These are phyloP conservation scores for Zaprionus kolodkinae DNA, from an alignment of 1,140 invertebrate genomes.

Conservation along the genomic window DNA sequence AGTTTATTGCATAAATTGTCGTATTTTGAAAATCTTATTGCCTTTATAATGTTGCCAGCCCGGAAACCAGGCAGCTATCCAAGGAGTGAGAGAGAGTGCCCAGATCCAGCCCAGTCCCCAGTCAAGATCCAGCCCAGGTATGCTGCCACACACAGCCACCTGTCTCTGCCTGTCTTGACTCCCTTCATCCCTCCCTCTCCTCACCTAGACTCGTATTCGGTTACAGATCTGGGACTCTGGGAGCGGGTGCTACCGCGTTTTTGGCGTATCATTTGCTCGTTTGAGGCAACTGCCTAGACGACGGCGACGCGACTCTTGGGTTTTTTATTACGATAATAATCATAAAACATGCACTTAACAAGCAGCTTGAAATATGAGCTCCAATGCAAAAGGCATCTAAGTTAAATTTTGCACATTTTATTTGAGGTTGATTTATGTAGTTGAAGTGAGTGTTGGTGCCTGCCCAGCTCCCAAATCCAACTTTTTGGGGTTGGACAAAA, in stretches of 20 bases:
- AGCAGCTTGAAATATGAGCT: constrained; percentile 81
- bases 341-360: constrained; percentile 83
- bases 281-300: constrained; percentile 48
- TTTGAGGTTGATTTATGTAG: constrained; percentile 70
- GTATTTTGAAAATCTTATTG: constrained; percentile 83
- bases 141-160: constrained; percentile 17
- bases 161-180: neutral
- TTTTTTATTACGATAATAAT: constrained; percentile 83
- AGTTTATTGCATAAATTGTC: constrained; percentile 83
- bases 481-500: constrained; percentile 10
- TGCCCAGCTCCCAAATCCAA: neutral
- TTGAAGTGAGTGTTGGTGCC: neutral
- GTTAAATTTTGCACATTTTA: constrained; percentile 79
- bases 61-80: constrained; percentile 6
- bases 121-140: neutral
- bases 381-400: constrained; percentile 47
- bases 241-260: constrained; percentile 14
- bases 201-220: neutral
- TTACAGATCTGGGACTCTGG: constrained; percentile 9
- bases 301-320: constrained; percentile 44
- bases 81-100: constrained; percentile 12
- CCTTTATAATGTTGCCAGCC: constrained; percentile 73
- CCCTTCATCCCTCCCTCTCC: too few species aligned
- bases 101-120: neutral
- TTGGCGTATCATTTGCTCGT: constrained; percentile 76